Evolutionary conservation across 2,797 vertebrate genomes (phyloP).

Genomic region (Gallinago stenura): DNA sequence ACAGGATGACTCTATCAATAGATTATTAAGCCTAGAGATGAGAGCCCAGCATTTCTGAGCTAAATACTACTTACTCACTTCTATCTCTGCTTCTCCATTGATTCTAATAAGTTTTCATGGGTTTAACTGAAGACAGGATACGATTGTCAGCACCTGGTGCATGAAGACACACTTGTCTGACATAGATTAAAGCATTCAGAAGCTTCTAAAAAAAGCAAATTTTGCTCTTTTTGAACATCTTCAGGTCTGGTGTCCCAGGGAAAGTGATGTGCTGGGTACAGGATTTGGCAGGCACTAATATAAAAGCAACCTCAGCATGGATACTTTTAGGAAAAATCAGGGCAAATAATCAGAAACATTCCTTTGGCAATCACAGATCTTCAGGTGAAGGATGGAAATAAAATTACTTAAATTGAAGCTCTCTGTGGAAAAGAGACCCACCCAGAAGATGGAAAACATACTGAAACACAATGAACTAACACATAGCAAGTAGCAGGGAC

Average conservation of each 20-base stretch:
- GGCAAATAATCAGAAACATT: not conserved
- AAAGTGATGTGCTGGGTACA: not conserved
- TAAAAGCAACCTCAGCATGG: not conserved
- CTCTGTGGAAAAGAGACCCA: not conserved
- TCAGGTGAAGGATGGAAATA: not conserved
- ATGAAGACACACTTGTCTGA: not conserved
- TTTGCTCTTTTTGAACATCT: not conserved
- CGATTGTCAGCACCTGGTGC: not conserved
- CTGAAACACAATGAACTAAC: not conserved
- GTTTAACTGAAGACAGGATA: not conserved
- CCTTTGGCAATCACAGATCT: not conserved
- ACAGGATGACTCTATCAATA: constrained; percentile 58
- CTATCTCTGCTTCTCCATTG: not conserved
- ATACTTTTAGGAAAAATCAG: not conserved
- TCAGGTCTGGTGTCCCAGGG: not conserved
- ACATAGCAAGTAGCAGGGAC: not conserved
- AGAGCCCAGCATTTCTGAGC: not conserved
- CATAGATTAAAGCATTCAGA: not conserved
- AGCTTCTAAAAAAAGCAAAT: not conserved
- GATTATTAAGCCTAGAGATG: constrained; percentile 38
- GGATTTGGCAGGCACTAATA: not conserved
- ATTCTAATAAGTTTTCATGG: not conserved
- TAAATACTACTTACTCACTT: not conserved
- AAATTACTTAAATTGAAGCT: not conserved
- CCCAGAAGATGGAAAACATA: not conserved